Base-by-base conservation (phyloP, 2,888 invertebrate genomes). In the Aporophyla nigra region DNA sequence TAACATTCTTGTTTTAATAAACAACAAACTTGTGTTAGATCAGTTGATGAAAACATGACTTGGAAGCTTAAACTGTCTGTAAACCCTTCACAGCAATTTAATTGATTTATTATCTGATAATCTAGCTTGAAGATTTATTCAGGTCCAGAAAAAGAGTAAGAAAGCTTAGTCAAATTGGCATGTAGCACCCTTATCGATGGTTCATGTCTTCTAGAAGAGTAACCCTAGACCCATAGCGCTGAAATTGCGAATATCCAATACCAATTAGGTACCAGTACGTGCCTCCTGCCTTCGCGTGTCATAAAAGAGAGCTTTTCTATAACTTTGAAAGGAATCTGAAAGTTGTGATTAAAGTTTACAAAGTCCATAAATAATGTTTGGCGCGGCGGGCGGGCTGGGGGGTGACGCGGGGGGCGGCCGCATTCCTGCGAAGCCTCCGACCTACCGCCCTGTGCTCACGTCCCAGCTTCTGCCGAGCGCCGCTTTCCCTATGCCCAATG, bases 391-490 rank as follows among this genome's bases (percentile, higher is more conserved):
- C 79, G 76, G 74, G 80, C 75, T 67, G 59, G 65, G 75, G 76
- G 69, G 79, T 74, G 76, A 80, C 14, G 84, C 76, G 84, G 75
- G 93, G 93, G 91, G 92, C 93, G 94, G 94, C 93, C 94, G 94
- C 96, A 96, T 96, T 96, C 96, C 95, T 94, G 88, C 92, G 92
- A 87, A 94, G 94, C 95, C 95, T 95, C 93, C 93, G 93, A 92
- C 93, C 93, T 91, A 89, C 90, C 90, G 90, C 87, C 85, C 85
- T 84, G 83, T 85, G 81, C 86, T 86, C 82, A 87, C 85, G 80
- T 83, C 81, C 78, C 82, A 77, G 80, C 89, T 86, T 85, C 92
- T 92, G 89, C 86, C 61, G 76, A 85, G 61, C 58, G 61, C 91
- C 89, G 93, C 93, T 94, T 93, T 94, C 93, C 94, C 92, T 90